phyloP scores from a whole-genome alignment of 1,140 invertebrate genomes.

The Charaxes varanes region DNA sequence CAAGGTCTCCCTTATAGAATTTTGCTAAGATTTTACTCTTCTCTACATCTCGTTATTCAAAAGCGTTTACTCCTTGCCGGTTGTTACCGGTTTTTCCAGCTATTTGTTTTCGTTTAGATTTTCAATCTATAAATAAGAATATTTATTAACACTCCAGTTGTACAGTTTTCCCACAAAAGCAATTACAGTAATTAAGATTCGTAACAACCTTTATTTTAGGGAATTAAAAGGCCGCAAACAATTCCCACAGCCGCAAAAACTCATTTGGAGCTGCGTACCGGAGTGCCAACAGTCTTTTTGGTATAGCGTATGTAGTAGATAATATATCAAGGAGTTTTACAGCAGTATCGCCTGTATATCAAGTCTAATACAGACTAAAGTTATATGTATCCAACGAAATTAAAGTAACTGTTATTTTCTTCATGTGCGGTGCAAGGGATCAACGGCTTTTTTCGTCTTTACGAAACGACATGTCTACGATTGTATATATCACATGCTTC shows the following conservation, averaged over 20 bases:
- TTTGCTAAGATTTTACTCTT: too few species aligned
- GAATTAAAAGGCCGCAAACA: slow-evolving; percentile 3
- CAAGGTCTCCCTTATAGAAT: too few species aligned
- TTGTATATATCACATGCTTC: neutral
- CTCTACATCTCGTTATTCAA: too few species aligned
- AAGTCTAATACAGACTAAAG: neutral
- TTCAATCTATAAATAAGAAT: too few species aligned
- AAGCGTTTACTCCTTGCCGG: too few species aligned
- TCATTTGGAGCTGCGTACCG: slow-evolving; percentile 2
- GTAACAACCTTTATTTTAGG: slow-evolving; percentile 11
- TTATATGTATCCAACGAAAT: slow-evolving; percentile 2
- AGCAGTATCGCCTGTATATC: neutral
- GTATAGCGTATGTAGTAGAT: slow-evolving; percentile 10
- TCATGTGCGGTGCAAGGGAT: slow-evolving; percentile 19
- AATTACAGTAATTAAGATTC: too few species aligned
- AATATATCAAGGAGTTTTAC: slow-evolving; percentile 2
- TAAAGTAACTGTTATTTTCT: slow-evolving; percentile 19
- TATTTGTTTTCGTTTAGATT: too few species aligned
- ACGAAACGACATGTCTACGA: slow-evolving; percentile 2
- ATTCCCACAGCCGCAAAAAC: slow-evolving; percentile 11
- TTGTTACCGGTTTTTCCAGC: too few species aligned
- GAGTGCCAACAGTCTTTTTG: slow-evolving; percentile 12
- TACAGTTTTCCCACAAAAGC: too few species aligned
- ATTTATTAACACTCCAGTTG: too few species aligned
- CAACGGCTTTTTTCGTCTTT: neutral